A percentile compares a stretch with the other conserved stretches of the same genome.
phyloP scores from a whole-genome alignment of 2,113 vertebrate species.

The Actinemys pallida region DNA sequence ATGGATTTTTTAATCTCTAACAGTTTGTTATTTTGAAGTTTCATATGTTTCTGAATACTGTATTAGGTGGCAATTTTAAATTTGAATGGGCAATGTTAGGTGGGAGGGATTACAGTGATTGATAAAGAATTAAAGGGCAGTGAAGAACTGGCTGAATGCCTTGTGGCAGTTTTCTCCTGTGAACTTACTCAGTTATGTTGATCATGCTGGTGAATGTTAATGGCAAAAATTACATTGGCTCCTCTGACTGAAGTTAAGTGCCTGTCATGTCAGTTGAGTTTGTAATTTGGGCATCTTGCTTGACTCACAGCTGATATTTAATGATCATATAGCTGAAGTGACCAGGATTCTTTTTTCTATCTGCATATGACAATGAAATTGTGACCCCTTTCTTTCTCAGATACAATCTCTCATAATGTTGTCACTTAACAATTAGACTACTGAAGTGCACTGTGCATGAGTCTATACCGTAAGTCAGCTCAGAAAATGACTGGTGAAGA shows the following conservation, averaged over 20 bases:
- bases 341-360: neutral
- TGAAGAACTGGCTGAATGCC: neutral
- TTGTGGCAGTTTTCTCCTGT: neutral
- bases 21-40: neutral
- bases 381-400: neutral
- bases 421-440: neutral
- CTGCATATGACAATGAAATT: neutral
- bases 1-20: neutral
- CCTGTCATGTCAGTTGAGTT: neutral
- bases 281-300: neutral
- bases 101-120: neutral
- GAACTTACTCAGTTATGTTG: neutral
- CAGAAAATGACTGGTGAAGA: neutral
- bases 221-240: no score
- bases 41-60: neutral
- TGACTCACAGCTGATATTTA: neutral
- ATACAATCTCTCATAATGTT: neutral
- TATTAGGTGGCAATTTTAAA: neutral
- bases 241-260: neutral
- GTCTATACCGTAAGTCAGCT: neutral
- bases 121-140: neutral
- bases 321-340: neutral
- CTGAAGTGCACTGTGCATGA: neutral
- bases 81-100: neutral
- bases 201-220: neutral